These are phyloP conservation scores for Conus ventricosus DNA, from an alignment of 1,140 invertebrate genomes.

Conservation along the genomic window DNA sequence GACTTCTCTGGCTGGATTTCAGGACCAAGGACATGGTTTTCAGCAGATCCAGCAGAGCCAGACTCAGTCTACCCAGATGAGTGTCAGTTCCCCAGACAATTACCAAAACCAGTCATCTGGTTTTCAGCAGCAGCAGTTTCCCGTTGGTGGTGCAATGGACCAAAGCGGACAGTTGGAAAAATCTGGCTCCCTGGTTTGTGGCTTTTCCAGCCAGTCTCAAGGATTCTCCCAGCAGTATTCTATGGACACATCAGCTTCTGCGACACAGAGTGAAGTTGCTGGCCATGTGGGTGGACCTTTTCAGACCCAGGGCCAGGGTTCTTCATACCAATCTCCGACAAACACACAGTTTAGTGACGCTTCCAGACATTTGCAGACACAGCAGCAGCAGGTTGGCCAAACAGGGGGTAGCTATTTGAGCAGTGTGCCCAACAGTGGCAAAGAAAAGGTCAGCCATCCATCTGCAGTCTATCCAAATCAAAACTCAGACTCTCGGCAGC, in stretches of 20 bases:
- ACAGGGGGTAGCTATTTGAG: neutral
- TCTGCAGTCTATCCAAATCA: constrained; percentile 22
- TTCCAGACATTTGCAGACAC: neutral
- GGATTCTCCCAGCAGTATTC: constrained; percentile 21
- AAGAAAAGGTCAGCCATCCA: constrained; percentile 5
- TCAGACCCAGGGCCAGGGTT: constrained; percentile 3
- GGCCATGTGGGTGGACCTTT: neutral
- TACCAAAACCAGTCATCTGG: neutral
- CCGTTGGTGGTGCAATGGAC: neutral
- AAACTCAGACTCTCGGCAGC: constrained; percentile 18
- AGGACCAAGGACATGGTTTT: constrained; percentile 9
- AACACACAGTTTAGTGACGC: neutral
- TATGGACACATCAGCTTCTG: neutral
- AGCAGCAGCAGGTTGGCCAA: constrained; percentile 12
- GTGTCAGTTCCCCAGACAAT: neutral
- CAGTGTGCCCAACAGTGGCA: neutral
- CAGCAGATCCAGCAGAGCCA: neutral
- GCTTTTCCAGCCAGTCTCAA: constrained; percentile 2
- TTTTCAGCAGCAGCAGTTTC: constrained; percentile 14
- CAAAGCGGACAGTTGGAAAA: neutral
- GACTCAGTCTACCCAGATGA: neutral
- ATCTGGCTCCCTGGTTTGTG: neutral
- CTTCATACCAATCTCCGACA: neutral
- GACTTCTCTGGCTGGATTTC: neutral
- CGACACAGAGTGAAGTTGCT: neutral